phyloP scores from a whole-genome alignment of 2,888 invertebrate genomes.

The Zeuzera pyrina region DNA sequence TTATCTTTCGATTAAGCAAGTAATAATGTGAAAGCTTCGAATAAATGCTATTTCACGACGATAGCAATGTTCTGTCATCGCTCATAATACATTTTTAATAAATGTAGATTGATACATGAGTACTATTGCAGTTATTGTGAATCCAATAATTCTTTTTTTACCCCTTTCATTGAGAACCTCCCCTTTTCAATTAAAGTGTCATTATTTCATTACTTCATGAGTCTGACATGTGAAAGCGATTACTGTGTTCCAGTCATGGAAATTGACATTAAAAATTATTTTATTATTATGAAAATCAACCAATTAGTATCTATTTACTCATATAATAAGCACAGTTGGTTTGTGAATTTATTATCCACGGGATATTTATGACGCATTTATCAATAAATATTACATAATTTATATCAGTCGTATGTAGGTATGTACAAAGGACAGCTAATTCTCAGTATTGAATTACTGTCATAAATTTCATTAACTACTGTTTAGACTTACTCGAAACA shows the following conservation, averaged over 20 bases:
- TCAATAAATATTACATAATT: too few relatives aligned
- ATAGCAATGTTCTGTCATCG: conserved; percentile 9
- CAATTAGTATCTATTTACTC: too few relatives aligned
- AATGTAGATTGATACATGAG: neutral
- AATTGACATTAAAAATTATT: conserved; percentile 15
- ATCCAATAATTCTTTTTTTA: conserved; percentile 1
- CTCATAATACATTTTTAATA: conserved; percentile 3
- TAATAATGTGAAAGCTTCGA: conserved; percentile 1
- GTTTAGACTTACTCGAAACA: too few relatives aligned
- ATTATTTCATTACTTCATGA: conserved; percentile 3
- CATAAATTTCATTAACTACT: too few relatives aligned
- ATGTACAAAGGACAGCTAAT: too few relatives aligned
- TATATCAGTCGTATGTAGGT: too few relatives aligned
- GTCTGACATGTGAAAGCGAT: conserved; percentile 13
- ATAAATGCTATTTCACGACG: conserved; percentile 7
- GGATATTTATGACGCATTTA: too few relatives aligned
- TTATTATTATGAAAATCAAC: conserved; percentile 3
- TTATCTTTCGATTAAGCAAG: conserved; percentile 1
- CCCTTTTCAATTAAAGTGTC: conserved; percentile 1
- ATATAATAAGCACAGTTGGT: too few relatives aligned
- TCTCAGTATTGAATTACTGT: too few relatives aligned
- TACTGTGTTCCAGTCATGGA: conserved; percentile 13
- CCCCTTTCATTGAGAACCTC: neutral
- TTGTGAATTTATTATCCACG: too few relatives aligned
- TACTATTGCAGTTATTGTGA: conserved; percentile 2